Evolutionary conservation across 2,113 vertebrate genomes (phyloP).

Genomic region (Odontesthes bonariensis): DNA sequence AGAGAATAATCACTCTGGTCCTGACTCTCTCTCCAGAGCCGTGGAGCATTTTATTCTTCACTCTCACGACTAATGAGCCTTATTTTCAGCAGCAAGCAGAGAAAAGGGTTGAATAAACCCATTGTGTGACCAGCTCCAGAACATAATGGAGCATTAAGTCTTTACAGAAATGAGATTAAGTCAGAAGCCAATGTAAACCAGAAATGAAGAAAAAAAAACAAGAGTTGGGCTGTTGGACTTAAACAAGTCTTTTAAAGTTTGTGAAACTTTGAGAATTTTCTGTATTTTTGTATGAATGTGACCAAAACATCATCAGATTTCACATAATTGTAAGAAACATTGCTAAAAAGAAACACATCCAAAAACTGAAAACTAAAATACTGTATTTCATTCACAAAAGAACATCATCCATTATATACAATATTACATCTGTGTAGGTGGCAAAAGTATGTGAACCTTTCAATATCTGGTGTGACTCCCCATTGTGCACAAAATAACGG

Average conservation of each 20-base stretch:
- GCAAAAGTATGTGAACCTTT: too few species aligned
- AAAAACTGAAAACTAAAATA: background rate
- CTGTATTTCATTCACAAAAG: too few species aligned
- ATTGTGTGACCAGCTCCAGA: background rate
- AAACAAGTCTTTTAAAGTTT: background rate
- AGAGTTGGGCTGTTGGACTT: background rate
- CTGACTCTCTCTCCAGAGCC: background rate
- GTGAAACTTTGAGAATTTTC: background rate
- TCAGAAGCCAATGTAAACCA: background rate
- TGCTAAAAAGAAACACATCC: background rate
- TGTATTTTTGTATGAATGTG: background rate
- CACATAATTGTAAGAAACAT: background rate
- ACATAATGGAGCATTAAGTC: background rate
- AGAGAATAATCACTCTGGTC: background rate
- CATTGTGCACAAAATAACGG: too few species aligned
- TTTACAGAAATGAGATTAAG: background rate
- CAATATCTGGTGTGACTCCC: too few species aligned
- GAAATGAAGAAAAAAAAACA: background rate
- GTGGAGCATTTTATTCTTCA: background rate
- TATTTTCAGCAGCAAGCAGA: constrained; percentile 3
- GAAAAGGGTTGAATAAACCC: background rate
- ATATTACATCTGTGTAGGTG: too few species aligned
- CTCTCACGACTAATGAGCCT: background rate
- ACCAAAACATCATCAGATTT: background rate
- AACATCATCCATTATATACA: too few species aligned